Conservation (phyloP, 2,797 vertebrate species). For the Anniella stebbinsi region DNA sequence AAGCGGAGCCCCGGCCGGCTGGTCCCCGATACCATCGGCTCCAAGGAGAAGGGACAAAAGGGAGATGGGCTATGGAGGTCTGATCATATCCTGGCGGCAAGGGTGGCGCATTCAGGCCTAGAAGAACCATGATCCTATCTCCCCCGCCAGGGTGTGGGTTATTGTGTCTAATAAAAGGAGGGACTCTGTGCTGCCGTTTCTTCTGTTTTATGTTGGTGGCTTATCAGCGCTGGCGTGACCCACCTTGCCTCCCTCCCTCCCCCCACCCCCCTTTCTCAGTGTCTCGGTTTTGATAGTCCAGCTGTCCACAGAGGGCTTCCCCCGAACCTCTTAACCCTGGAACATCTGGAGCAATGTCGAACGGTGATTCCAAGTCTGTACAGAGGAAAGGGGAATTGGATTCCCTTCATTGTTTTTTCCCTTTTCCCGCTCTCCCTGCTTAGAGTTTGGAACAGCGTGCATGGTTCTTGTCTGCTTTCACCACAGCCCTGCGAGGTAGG, state of each 20-base stretch:
- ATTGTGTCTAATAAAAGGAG: conserved; percentile 16
- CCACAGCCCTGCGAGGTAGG: background rate
- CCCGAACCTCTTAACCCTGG: background rate
- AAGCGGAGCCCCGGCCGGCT: background rate
- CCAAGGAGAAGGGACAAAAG: conserved; percentile 29
- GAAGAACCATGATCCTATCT: conserved; percentile 31
- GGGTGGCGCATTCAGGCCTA: conserved; percentile 20
- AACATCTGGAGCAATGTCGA: background rate
- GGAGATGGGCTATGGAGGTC: conserved; percentile 24
- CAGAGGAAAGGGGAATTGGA: background rate
- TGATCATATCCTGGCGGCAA: conserved; percentile 36
- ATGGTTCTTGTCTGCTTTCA: background rate
- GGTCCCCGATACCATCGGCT: conserved; percentile 19
- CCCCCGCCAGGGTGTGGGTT: conserved; percentile 21
- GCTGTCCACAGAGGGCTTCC: too few species aligned
- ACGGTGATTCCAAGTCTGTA: background rate
- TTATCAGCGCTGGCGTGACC: background rate
- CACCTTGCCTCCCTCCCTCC: background rate
- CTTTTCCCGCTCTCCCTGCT: background rate
- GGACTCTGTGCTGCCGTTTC: background rate
- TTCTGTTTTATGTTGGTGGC: background rate
- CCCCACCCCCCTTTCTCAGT: background rate
- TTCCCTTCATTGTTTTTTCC: background rate
- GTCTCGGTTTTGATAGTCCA: background rate
- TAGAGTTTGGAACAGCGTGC: background rate